phyloP scores from a whole-genome alignment of 2,113 vertebrate genomes.

The Pollimyrus isidori region DNA sequence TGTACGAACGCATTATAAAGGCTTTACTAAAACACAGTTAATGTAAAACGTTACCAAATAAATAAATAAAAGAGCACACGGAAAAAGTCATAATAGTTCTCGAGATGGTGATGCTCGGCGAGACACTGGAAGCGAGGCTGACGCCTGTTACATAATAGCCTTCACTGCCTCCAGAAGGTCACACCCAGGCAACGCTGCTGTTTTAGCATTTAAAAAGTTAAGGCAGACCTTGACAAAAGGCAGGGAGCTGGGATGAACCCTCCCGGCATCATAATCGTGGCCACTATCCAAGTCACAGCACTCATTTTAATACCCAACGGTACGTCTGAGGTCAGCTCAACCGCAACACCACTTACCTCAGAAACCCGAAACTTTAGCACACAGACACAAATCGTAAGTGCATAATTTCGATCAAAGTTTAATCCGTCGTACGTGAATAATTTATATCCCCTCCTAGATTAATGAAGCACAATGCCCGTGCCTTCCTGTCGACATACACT shows the following conservation, averaged over 20 bases:
- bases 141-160: not conserved
- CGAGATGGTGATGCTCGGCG: not conserved
- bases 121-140: not conserved
- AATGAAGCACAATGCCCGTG: not conserved
- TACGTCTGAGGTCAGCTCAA: not conserved
- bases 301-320: not conserved
- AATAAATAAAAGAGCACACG: not conserved
- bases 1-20: not conserved
- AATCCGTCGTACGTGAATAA: not conserved
- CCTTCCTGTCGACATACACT: constrained; percentile 43
- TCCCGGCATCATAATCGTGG: not conserved
- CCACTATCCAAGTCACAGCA: not conserved
- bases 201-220: not conserved
- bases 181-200: not conserved
- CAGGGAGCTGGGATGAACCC: not conserved
- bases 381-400: not conserved
- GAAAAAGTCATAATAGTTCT: not conserved
- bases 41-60: not conserved
- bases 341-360: not conserved
- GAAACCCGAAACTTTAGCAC: not conserved
- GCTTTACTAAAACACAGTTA: not conserved
- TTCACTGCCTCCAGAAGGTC: not conserved
- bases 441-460: not conserved
- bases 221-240: not conserved
- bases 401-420: not conserved